Evolutionary conservation across 2,113 vertebrate species (phyloP).

Genomic region (Poeciliopsis prolifica): DNA sequence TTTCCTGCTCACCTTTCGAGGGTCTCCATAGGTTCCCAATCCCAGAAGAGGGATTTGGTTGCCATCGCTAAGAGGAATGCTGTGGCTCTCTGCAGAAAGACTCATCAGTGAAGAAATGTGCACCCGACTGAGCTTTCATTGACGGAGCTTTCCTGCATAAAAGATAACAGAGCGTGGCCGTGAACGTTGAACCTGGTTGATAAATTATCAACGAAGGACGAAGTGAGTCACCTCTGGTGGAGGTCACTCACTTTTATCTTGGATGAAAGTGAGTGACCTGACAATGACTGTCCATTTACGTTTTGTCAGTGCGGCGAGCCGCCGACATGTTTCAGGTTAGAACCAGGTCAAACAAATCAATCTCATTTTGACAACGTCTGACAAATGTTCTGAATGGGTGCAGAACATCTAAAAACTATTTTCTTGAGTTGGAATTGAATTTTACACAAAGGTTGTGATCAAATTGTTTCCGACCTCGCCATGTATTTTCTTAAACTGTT

Average conservation of each 20-base stretch:
- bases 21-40: conserved; percentile 88
- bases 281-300: no score
- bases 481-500: no score
- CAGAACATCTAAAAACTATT: no score
- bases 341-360: no score
- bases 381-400: no score
- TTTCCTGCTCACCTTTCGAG: conserved; percentile 78
- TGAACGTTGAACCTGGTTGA: conserved; percentile 38
- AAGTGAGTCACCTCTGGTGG: background rate
- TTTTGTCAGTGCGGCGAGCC: no score
- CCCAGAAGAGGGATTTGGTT: conserved; percentile 88
- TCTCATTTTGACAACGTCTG: no score
- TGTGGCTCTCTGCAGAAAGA: conserved; percentile 79
- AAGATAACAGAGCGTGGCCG: background rate
- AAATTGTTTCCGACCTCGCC: no score
- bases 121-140: background rate
- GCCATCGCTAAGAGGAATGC: conserved; percentile 84
- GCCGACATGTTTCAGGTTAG: no score
- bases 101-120: conserved; percentile 64
- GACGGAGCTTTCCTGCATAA: background rate
- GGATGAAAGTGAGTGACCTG: no score
- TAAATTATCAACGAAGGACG: background rate
- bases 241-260: background rate
- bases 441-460: no score
- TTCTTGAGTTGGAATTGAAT: no score